Base-by-base conservation (phyloP, 2,797 vertebrate species). In the Gallinago stenura region DNA sequence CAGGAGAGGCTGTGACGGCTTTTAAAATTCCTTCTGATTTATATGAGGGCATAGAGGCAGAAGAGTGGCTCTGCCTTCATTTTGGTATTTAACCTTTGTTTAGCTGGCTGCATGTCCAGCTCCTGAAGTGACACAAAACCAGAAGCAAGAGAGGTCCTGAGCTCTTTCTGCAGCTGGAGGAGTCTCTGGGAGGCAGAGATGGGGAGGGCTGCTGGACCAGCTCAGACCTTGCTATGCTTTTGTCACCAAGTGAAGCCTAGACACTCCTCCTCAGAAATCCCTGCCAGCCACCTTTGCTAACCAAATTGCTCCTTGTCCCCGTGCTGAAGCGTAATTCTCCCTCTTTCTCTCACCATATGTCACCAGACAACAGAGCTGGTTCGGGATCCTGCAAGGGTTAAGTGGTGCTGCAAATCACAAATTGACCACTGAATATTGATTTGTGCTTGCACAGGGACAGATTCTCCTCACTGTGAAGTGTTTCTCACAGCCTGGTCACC, bases 1-100 rank as follows among this genome's bases (percentile, higher is more conserved):
- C 9, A 5, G 77, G 83, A 90, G 61, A 73, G 87, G 83, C 90
- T 61, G 69, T 18, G 65, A 53, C 0, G 1, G 69, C 77, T 69
- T 90, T 61, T 53, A 71, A 94, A 91, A 95, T 93, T 92, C 93
- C 89, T 93, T 68, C 75, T 94, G 85, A 51, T 57, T 96, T 51
- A 3, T 35, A 64, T 87, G 78, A 79, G 87, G 88, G 76, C 90
- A 75, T 0, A 26, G 69, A 83, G 83, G 93, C 83, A 93, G 93
- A 78, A 57, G 17, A 78, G 66, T 75, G 66, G 73, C 62, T 92
- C 92, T 90, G 90, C 77, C 83, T 92, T 64, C 41, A 2, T 33
- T 71, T 37, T 16, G 28, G 48, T 53, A 41, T 48, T 96, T 87
- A 92, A 86, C 94, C 77, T 77, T 61, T 61, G 80, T 19, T 77